These are phyloP conservation scores for Suillia variegata DNA, from an alignment of 2,888 invertebrate species.

Conservation along the genomic window DNA sequence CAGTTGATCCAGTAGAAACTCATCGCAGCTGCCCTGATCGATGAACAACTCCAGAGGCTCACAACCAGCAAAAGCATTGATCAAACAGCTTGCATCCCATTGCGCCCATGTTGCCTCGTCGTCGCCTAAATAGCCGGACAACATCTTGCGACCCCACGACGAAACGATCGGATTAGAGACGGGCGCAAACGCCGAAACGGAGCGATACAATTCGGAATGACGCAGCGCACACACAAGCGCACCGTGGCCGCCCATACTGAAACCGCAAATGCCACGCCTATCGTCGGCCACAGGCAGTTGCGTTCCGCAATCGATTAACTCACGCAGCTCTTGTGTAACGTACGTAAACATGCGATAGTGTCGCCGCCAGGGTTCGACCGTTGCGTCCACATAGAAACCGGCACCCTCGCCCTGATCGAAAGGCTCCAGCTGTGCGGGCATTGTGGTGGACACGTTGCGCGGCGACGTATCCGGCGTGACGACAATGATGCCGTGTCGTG, in stretches of 20 bases:
- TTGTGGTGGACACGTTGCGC: slow-evolving; percentile 78
- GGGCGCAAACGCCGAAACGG: slow-evolving; percentile 90
- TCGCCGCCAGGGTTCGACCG: slow-evolving; percentile 81
- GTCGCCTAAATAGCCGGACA: slow-evolving; percentile 76
- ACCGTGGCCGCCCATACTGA: slow-evolving; percentile 97
- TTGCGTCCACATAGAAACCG: slow-evolving; percentile 91
- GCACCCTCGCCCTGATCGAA: slow-evolving; percentile 92
- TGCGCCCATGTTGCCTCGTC: slow-evolving; percentile 71
- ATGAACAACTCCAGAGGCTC: slow-evolving; percentile 79
- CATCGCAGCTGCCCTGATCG: slow-evolving; percentile 62
- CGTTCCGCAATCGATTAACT: slow-evolving; percentile 68
- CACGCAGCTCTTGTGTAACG: slow-evolving; percentile 79
- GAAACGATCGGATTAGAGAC: slow-evolving; percentile 83
- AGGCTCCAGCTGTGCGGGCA: slow-evolving; percentile 88
- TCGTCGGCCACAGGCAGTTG: slow-evolving; percentile 71
- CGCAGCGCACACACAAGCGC: slow-evolving; percentile 84
- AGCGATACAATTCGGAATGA: slow-evolving; percentile 83
- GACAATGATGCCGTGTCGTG: slow-evolving; percentile 79
- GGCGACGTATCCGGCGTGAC: slow-evolving; percentile 95
- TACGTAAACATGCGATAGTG: slow-evolving; percentile 94
- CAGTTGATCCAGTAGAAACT: slow-evolving; percentile 66
- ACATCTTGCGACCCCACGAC: slow-evolving; percentile 85
- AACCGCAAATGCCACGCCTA: slow-evolving; percentile 76
- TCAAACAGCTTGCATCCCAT: slow-evolving; percentile 86
- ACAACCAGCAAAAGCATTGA: slow-evolving; percentile 79